Base-by-base conservation (phyloP, 2,888 invertebrate species). In the Apeira syringaria region DNA sequence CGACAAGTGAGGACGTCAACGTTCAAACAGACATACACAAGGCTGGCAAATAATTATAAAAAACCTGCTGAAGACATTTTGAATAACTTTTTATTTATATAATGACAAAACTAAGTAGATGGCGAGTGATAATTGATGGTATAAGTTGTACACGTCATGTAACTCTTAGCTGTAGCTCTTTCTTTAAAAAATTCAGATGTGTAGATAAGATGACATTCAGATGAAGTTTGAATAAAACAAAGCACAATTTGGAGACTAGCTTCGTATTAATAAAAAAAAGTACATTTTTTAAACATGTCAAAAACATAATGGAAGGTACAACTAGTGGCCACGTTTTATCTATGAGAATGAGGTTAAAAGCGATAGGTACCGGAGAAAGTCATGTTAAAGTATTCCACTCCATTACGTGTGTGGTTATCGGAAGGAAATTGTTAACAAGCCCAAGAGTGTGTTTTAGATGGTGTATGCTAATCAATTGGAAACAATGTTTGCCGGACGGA, bases 1-100 rank as follows among this genome's bases (percentile, higher is more conserved):
- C 53, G 76, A 81, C 80, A 81, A 72, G 73, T 72, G 72, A 78
- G 75, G 76, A 74, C 75, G 68, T 51, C 55, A 53, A 47, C 77
- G 73, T 80, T 80, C 76, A 65, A 55, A 64, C 62, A 68, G 57
- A 56, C 62, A 62, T 64, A 67, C 56, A 62, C 60, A 67, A 74
- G 67, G 62, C 44, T 51, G 49, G 61, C 66, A 60, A 66, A 28
- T 39, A 44, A 38, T 44, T 10, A 29, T 28, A 24, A 32, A 18
- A 20, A 38, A 44, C 12, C 22, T n/a, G 24, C 20, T 28, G 25
- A 25, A 29, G 29, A 38, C 30, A 25, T 24, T 25, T 11, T 12
- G 9, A 17, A 18, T 2, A 15, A 15, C 4, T 15, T 15, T 15
- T 15, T 15, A 15, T 15, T 4, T 24, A 9, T 24, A n/a, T n/a